Conservation (phyloP, 2,113 vertebrate species). For the Procavia capensis region DNA sequence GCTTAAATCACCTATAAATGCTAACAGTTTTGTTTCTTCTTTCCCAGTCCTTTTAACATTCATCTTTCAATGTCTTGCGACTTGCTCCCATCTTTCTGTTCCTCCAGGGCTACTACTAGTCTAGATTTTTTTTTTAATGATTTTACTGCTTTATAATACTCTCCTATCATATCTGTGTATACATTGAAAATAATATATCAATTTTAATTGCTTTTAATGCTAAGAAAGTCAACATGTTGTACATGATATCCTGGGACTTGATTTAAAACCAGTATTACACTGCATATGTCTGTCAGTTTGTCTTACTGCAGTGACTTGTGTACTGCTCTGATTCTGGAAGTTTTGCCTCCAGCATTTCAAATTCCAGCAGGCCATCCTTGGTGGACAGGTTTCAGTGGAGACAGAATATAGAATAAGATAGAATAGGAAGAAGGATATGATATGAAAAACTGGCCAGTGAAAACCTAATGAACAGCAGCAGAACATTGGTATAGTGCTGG, state of each 20-base stretch:
- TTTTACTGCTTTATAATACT: neutral
- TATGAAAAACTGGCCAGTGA: too few relatives aligned
- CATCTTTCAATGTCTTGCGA: neutral
- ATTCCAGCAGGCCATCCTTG: too few relatives aligned
- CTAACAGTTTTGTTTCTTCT: neutral
- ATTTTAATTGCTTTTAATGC: neutral
- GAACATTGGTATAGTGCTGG: too few relatives aligned
- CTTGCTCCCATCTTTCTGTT: neutral
- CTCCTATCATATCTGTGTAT: neutral
- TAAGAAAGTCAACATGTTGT: neutral
- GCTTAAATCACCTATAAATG: neutral
- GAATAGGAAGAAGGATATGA: too few relatives aligned
- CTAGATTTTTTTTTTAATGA: neutral
- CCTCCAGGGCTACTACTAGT: neutral
- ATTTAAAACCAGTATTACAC: neutral
- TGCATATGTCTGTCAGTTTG: too few relatives aligned
- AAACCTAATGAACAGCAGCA: too few relatives aligned
- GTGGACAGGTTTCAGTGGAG: too few relatives aligned
- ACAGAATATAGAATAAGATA: too few relatives aligned
- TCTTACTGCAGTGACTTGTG: too few relatives aligned
- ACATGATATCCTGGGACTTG: neutral
- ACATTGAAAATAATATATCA: neutral
- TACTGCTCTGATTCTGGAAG: too few relatives aligned
- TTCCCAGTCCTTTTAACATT: neutral
- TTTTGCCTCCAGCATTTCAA: too few relatives aligned